A percentile compares a stretch with the other conserved stretches of the same genome.
phyloP scores from a whole-genome alignment of 2,797 vertebrate species.

The Peromyscus melanophrys region DNA sequence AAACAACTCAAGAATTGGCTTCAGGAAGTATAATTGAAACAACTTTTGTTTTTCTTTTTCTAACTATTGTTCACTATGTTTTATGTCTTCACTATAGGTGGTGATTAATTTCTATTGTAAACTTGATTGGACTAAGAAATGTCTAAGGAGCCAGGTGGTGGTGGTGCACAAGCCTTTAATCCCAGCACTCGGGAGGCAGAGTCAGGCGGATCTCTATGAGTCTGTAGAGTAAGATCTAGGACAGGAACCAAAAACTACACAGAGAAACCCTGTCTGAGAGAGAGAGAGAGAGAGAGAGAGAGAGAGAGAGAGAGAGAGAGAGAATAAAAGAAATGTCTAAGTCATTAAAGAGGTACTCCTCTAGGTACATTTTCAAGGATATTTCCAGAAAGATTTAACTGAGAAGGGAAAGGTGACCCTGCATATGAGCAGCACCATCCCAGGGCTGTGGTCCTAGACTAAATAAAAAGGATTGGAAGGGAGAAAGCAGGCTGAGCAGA shows the following conservation, averaged over 20 bases:
- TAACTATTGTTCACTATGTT: background rate
- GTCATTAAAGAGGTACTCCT: background rate
- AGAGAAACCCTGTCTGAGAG: no score
- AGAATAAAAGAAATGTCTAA: background rate
- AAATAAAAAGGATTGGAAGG: background rate
- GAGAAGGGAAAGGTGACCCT: background rate
- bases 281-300: no score
- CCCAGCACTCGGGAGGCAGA: no score
- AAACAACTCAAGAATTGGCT: background rate
- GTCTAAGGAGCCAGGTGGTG: background rate
- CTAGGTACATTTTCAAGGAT: background rate
- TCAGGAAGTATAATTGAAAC: conserved; percentile 19
- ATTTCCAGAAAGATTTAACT: background rate
- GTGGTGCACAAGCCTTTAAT: no score
- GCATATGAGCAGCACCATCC: background rate
- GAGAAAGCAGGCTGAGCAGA: background rate
- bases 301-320: no score
- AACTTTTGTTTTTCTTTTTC: background rate
- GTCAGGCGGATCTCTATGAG: no score
- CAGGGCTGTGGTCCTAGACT: background rate
- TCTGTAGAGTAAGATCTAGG: no score
- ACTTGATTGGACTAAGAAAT: background rate
- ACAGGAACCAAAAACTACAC: no score
- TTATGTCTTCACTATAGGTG: background rate
- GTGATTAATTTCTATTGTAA: background rate